Percentiles rank a stretch among this genome's conserved stretches.
phyloP scores from a whole-genome alignment of 2,113 vertebrate species.

The Parus major region DNA sequence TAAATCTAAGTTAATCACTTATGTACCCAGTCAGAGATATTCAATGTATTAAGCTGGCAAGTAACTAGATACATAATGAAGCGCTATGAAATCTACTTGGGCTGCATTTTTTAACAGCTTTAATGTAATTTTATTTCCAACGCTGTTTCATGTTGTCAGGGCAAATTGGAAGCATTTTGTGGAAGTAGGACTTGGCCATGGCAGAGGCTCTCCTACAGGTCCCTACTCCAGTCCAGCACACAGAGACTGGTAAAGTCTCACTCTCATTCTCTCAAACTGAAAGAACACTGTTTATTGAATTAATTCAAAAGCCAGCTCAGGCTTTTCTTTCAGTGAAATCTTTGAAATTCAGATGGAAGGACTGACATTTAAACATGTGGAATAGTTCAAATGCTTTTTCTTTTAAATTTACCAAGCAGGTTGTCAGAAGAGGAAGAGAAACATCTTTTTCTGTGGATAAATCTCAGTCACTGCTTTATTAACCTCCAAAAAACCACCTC shows the following conservation, averaged over 20 bases:
- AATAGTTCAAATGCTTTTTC: slow-evolving; percentile 1
- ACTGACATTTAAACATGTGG: slow-evolving; percentile 26
- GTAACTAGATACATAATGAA: not conserved
- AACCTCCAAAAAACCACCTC: not conserved
- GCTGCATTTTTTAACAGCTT: not conserved
- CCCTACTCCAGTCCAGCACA: not conserved
- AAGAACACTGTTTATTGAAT: not conserved
- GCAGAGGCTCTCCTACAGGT: not conserved
- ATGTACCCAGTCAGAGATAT: not conserved
- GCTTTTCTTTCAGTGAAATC: slow-evolving; percentile 5
- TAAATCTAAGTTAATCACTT: not conserved
- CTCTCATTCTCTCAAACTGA: not conserved
- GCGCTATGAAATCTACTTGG: not conserved
- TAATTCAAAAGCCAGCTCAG: not conserved
- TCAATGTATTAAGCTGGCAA: not conserved
- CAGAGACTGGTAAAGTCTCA: not conserved
- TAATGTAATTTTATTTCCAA: not conserved
- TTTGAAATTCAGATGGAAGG: slow-evolving; percentile 31
- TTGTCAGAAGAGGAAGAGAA: slow-evolving; percentile 20
- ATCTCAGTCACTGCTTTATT: not conserved
- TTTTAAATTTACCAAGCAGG: not conserved
- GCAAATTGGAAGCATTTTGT: not conserved
- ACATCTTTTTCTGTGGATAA: slow-evolving; percentile 4
- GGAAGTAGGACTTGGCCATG: not conserved
- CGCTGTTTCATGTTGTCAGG: not conserved